Conservation (phyloP, 2,888 invertebrate species). For the Ctena decussata region DNA sequence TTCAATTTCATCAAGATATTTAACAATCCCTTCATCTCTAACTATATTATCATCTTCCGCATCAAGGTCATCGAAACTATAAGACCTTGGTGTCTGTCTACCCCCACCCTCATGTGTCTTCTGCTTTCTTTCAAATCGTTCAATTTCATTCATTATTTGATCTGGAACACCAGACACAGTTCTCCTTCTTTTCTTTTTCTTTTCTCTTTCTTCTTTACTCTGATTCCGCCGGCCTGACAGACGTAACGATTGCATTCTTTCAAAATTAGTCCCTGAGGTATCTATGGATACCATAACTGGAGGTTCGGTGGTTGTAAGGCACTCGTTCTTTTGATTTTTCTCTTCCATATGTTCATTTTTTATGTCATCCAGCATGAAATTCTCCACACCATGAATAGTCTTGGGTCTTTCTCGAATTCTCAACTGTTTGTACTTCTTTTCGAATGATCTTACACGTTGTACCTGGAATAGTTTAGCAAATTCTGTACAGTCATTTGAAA, state of each 20-base stretch:
- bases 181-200: slow-evolving; percentile 73
- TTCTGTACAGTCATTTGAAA: too few relatives aligned
- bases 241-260: slow-evolving; percentile 95
- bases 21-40: slow-evolving; percentile 77
- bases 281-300: slow-evolving; percentile 96
- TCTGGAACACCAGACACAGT: slow-evolving; percentile 83
- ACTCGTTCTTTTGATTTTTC: slow-evolving; percentile 58
- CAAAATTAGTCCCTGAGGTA: slow-evolving; percentile 95
- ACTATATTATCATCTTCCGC: slow-evolving; percentile 60
- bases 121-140: slow-evolving; percentile 76
- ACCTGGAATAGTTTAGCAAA: too few relatives aligned
- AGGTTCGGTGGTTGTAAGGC: slow-evolving; percentile 87
- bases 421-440: slow-evolving; percentile 78
- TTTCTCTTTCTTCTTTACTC: slow-evolving; percentile 60
- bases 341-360: slow-evolving; percentile 56
- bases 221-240: slow-evolving; percentile 90
- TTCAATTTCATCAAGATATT: slow-evolving; percentile 81
- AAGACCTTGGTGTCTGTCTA: slow-evolving; percentile 72
- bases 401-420: slow-evolving; percentile 72
- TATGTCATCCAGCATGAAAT: slow-evolving; percentile 56
- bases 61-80: slow-evolving; percentile 81
- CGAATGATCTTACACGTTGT: slow-evolving; percentile 69
- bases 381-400: slow-evolving; percentile 75
- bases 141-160: slow-evolving; percentile 79
- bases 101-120: slow-evolving; percentile 50